A percentile compares a stretch with the other conserved stretches of the same genome.
These are phyloP conservation scores for Anomalospiza imberbis DNA, from an alignment of 2,797 vertebrate species.

Conservation along the genomic window DNA sequence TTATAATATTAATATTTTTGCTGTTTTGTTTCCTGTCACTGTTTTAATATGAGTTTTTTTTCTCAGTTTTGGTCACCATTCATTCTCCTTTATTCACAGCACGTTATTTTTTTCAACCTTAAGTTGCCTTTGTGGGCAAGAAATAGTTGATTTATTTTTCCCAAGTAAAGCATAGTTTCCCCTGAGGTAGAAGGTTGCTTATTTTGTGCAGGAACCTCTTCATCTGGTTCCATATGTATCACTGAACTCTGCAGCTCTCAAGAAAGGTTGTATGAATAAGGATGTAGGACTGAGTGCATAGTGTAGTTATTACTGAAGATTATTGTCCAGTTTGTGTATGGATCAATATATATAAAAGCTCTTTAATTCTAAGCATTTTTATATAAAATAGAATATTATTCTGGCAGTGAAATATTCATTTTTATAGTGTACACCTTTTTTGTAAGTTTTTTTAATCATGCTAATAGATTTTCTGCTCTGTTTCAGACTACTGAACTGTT, in stretches of 20 bases:
- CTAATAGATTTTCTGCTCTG: not conserved
- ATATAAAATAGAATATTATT: not conserved
- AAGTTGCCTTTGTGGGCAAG: not conserved
- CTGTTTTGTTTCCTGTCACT: not conserved
- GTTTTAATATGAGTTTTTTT: not conserved
- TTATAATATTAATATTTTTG: not conserved
- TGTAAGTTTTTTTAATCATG: not conserved
- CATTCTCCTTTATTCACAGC: not conserved
- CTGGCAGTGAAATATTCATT: not conserved
- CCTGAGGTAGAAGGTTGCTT: not conserved
- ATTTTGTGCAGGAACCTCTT: not conserved
- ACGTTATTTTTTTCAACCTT: not conserved
- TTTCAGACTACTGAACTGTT: not conserved
- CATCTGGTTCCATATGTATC: not conserved
- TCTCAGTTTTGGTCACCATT: not conserved
- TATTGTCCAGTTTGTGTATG: not conserved
- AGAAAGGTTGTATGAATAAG: not conserved
- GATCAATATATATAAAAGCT: not conserved
- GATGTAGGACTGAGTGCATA: not conserved
- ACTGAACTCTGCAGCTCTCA: not conserved
- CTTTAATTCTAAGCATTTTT: not conserved
- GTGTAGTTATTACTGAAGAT: not conserved
- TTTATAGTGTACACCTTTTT: not conserved
- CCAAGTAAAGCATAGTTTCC: not conserved
- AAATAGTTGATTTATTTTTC: not conserved